Evolutionary conservation across 2,888 invertebrate genomes (phyloP).

Genomic region (Drosophila pseudotalamancana): DNA sequence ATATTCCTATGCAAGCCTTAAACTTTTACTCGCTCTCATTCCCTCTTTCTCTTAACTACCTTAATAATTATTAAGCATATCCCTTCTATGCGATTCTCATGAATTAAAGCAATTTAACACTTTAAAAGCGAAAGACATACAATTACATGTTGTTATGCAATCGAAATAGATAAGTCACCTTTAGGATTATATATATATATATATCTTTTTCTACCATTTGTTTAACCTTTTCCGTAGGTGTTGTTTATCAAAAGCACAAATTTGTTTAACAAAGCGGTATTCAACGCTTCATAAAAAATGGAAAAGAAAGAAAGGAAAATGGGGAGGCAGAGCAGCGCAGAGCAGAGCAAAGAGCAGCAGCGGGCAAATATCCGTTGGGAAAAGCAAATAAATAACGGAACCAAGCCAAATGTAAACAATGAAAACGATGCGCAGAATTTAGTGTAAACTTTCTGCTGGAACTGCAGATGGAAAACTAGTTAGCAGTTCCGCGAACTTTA

Average conservation of each 20-base stretch:
- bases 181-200: background rate
- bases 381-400: constrained; percentile 62
- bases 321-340: constrained; percentile 1
- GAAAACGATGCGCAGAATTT: constrained; percentile 51
- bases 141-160: no score
- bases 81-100: background rate
- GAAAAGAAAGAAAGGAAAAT: background rate
- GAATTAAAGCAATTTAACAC: background rate
- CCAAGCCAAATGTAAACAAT: constrained; percentile 54
- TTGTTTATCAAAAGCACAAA: constrained; percentile 34
- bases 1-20: no score
- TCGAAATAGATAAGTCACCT: background rate
- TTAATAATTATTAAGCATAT: background rate
- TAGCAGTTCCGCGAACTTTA: constrained; percentile 15
- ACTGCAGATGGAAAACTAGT: constrained; percentile 51
- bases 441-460: constrained; percentile 39
- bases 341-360: constrained; percentile 31
- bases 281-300: constrained; percentile 64
- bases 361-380: constrained; percentile 54
- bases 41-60: no score
- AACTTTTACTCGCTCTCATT: no score
- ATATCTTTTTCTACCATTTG: background rate
- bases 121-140: no score
- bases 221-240: constrained; percentile 2
- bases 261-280: constrained; percentile 74